Base-by-base conservation (phyloP, 2,797 vertebrate genomes). In the Propithecus perrieri region DNA sequence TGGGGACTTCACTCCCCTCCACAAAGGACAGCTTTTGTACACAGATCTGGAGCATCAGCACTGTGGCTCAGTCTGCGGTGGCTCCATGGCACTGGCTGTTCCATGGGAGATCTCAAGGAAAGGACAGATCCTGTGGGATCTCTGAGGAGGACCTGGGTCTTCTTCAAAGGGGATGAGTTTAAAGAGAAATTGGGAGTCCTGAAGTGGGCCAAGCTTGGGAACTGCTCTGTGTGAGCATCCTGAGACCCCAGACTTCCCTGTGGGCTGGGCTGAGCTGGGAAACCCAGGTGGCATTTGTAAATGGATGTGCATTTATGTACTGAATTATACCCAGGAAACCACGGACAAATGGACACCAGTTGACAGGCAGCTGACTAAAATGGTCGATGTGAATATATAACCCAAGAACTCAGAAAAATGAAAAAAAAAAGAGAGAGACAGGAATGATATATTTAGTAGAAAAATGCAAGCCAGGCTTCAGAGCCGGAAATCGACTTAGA, bases 381-480 rank as follows among this genome's bases (percentile, higher is more conserved):
- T 61, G 79, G 53, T 18, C 9, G 30, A 80, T 61, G 35, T 41
- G 92, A 91, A 38, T 38, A n/a, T 50, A 30, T 38, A 46, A 85
- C 10, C 24, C 41, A 72, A 59, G 43, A 79, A 80, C 50, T 75
- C 80, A 65, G 72, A 35, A 80, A 67, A 86, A 50, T 48, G 30
- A 74, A 38, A 28, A 50, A 28, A 2, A 63, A 10, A 22, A 67
- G n/a, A 69, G 20, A 57, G 35, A 57, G 53, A 80, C 28, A 91
- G 55, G 33, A 65, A 89, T 59, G 75, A 71, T 78, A 48, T 11
- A 59, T 65, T 93, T 91, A 79, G 83, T 38, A 63, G 86, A 61
- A 84, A 87, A 96, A 89, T 78, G 75, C 35, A 53, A 93, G n/a
- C 20, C 48, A 71, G 59, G 13, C 71, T 76, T 93, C 14, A 48